Conservation (phyloP, 2,113 vertebrate species). For the Potamarius usumacintae region DNA sequence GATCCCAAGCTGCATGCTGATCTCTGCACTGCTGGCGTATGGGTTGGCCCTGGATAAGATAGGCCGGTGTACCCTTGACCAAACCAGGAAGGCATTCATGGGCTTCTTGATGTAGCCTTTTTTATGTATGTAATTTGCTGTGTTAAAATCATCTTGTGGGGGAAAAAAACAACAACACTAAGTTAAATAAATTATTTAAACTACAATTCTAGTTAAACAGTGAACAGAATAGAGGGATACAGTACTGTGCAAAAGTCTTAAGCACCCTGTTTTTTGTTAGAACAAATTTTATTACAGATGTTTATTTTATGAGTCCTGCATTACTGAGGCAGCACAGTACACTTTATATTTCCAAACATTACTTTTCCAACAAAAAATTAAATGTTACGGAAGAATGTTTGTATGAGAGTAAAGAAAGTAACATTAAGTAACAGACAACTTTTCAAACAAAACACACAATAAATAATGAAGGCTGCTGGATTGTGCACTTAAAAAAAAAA, state of each 20-base stretch:
- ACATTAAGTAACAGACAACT: too few relatives aligned
- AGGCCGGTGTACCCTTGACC: constrained; percentile 78
- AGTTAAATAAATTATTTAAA: not conserved
- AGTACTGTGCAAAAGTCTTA: not conserved
- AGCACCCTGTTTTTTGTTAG: too few relatives aligned
- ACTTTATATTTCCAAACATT: too few relatives aligned
- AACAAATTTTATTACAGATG: too few relatives aligned
- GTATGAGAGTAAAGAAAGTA: too few relatives aligned
- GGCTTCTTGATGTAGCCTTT: constrained; percentile 80
- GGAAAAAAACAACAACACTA: not conserved
- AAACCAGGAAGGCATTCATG: constrained; percentile 87
- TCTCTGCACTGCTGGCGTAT: constrained; percentile 67
- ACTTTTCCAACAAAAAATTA: too few relatives aligned
- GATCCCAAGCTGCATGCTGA: constrained; percentile 76
- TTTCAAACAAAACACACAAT: too few relatives aligned
- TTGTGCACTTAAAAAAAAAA: too few relatives aligned
- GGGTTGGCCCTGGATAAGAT: constrained; percentile 75
- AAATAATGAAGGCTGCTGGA: too few relatives aligned
- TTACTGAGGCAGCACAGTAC: too few relatives aligned
- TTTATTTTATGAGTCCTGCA: too few relatives aligned
- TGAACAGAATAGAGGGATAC: not conserved
- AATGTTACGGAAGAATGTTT: too few relatives aligned
- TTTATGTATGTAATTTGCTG: constrained; percentile 71
- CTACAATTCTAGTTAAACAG: not conserved
- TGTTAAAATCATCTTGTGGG: constrained; percentile 72